Base-by-base conservation (phyloP, 2,888 invertebrate species). In the Unio delphinus region DNA sequence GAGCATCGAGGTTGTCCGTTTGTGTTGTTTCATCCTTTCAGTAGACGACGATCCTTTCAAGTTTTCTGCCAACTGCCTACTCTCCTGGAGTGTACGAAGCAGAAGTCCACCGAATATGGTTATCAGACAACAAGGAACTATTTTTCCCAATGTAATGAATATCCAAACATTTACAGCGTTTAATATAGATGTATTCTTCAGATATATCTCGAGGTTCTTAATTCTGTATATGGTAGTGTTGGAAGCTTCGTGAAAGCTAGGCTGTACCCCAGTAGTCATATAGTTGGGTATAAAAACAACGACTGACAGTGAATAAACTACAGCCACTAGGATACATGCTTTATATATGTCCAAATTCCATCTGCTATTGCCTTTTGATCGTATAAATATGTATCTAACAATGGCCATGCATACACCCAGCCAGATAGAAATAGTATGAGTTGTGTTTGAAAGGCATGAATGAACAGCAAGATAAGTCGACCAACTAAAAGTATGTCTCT, bases 391-490 rank as follows among this genome's bases (percentile, higher is more conserved):
- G 61, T 79, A 81, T 28, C 80, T 75, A 67, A 11, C 97, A 5
- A 97, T 94, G 0, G 97, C 97, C 79, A 98, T 91, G 1, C 95
- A 95, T 2, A 98, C 95, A 0, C 97, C 98, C 79, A 98, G 91
- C 94, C 96, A 97, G 79, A 97, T 97, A 1, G 97, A 96, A 76
- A 97, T 95, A 2, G 97, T 97, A 89, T 96, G 96, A 73, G 95
- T 92, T 61, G 95, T 93, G 90, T 96, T 96, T 55, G 95, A 94
- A 89, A 96, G 95, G 86, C 95, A 94, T 45, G 95, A 95, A 90
- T 97, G 97, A 83, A 97, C 94, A 54, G 90, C 88, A 63, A 90
- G 83, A 77, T 90, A 91, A 26, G 82, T 71, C 4, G 86, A 87
- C 84, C 90, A 91, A 3, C 74, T 82, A 69, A 85, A 85, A 20